Evolutionary conservation across 2,797 vertebrate genomes (phyloP), one percentile per base, ranked within the genome.

Genomic region (Myiotriccus ornatus): DNA sequence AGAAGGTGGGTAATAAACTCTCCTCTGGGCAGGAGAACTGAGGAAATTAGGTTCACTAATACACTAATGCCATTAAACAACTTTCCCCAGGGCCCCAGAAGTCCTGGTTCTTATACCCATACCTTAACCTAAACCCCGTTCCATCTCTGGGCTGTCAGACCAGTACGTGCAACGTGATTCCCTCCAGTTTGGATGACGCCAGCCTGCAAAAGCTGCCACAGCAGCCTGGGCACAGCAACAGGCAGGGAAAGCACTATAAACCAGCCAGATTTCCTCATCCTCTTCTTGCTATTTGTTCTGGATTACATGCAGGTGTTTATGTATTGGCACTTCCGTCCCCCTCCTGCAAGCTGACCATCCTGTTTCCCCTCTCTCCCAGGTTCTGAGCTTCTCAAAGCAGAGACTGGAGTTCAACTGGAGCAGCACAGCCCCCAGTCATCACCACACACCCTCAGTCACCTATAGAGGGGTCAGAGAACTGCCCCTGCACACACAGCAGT

Each of bases 321-420:
- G 41, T 35, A 64, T 2, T 13, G 13, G 50, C 21, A 35, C 12
- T 53, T 86, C 52, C 28, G 60, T 21, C 50, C 12, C 59, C 32
- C 7, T 93, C 41, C 52, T 63, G 12, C 43, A 63, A 69, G 65
- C 16, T 88, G 43, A 7, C 39, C 41, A 21, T n/a, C 21, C 60
- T 79, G 44, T 28, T 70, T 25, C 55, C 87, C 52, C 81, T 68
- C 64, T 24, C 32, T 39, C 34, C 30, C 2, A 4, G 28, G 27
- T 35, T 89, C 79, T 32, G 82, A 67, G 68, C 47, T 47, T 47
- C 84, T 39, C 55, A n/a, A 49, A 73, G 59, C 63, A 82, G 59
- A 65, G 56, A 12, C 9, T 0, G 0, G 7, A 20, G 20, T 10
- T 78, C 2, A 1, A 15, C 37, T 67, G 76, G 35, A 23, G 7